Conservation (phyloP, 2,888 invertebrate genomes). For the Mycogona germanica region DNA sequence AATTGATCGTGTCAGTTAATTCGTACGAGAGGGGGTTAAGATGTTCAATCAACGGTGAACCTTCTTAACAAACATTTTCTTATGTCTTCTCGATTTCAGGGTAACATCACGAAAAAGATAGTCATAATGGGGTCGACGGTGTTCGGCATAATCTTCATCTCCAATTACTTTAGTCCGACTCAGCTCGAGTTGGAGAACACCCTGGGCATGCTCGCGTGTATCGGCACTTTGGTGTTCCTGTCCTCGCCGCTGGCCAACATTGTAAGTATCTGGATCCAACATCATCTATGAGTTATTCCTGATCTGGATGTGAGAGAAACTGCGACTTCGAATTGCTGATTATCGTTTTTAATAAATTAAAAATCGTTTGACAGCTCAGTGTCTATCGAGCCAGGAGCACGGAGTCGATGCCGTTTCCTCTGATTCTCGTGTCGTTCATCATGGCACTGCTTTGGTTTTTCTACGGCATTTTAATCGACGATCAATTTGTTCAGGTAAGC, state of each 20-base stretch:
- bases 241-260: background rate
- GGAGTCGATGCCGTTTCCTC: slow-evolving; percentile 8
- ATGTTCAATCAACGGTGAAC: background rate
- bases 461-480: slow-evolving; percentile 8
- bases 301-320: background rate
- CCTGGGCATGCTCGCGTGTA: slow-evolving; percentile 2
- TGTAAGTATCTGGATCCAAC: background rate
- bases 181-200: background rate
- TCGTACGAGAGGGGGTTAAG: too few species aligned
- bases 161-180: too few species aligned
- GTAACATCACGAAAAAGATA: background rate
- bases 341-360: background rate
- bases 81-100: background rate
- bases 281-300: too few species aligned
- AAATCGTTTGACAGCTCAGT: background rate
- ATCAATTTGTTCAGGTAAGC: slow-evolving; percentile 8
- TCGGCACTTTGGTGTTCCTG: slow-evolving; percentile 2
- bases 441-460: slow-evolving; percentile 3
- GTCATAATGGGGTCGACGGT: too few species aligned
- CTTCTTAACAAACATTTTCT: background rate
- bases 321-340: background rate
- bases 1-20: too few species aligned
- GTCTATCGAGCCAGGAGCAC: slow-evolving; percentile 1
- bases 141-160: too few species aligned
- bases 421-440: slow-evolving; percentile 1